Percentiles rank a stretch among this genome's conserved stretches.
Conservation (phyloP, 2,797 vertebrate species). For the Hypotaenidia philippensis region DNA sequence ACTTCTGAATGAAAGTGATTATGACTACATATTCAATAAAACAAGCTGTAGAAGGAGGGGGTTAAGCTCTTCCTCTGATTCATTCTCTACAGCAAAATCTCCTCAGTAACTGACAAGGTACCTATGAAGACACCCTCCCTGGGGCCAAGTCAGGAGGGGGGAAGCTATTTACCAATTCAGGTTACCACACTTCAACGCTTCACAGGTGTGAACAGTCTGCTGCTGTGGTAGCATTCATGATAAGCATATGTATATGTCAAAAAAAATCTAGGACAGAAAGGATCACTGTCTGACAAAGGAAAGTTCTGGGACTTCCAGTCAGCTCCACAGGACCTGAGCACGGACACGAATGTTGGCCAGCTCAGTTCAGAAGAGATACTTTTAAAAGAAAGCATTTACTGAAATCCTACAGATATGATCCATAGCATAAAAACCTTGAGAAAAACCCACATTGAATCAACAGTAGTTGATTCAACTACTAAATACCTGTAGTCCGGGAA, state of each 20-base stretch:
- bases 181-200: background rate
- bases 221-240: background rate
- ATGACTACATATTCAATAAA: background rate
- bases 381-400: background rate
- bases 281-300: background rate
- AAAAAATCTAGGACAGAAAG: background rate
- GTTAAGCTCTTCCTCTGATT: background rate
- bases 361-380: background rate
- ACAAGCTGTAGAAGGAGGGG: background rate
- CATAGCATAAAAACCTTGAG: background rate
- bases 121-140: background rate
- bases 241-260: background rate
- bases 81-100: background rate
- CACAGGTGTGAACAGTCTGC: background rate
- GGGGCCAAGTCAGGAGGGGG: background rate
- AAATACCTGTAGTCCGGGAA: background rate
- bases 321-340: background rate
- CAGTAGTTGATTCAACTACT: too few relatives aligned
- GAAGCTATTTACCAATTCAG: background rate
- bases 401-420: background rate
- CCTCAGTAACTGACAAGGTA: background rate
- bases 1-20: background rate
- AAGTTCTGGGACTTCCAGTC: background rate
- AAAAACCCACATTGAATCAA: fast-evolving
- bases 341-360: background rate